Percentiles rank a stretch among this genome's conserved stretches.
Conservation (phyloP, 53 echinoderm and acorn worm genomes). For the Temnopleurus reevesii region DNA sequence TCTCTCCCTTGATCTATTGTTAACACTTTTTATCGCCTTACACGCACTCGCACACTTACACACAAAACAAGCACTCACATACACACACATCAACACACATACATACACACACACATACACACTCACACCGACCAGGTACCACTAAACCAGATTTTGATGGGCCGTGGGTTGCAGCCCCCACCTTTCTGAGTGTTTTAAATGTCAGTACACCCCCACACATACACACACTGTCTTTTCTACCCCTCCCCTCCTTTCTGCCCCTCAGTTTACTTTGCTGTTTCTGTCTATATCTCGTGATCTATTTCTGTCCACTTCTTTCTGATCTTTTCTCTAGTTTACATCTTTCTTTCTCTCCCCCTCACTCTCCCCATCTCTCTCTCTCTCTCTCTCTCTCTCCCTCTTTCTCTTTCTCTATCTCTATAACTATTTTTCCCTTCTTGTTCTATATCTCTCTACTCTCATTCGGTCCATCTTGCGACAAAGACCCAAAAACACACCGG, state of each 20-base stretch:
- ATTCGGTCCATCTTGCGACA: slow-evolving; percentile 2
- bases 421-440: no score
- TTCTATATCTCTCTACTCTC: background rate
- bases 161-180: no score
- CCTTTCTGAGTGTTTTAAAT: no score
- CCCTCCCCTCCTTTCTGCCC: background rate
- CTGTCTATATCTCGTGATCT: background rate
- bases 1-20: background rate
- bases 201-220: background rate
- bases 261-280: background rate
- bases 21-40: background rate
- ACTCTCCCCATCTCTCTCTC: slow-evolving; percentile 14
- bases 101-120: no score
- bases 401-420: background rate
- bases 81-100: no score
- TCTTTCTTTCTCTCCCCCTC: slow-evolving; percentile 12
- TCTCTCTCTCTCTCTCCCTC: background rate
- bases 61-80: no score
- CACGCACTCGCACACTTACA: no score
- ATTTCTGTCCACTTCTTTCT: background rate
- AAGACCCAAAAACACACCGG: slow-evolving; percentile 2
- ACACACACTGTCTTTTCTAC: background rate
- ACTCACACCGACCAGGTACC: no score
- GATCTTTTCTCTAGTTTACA: no score
- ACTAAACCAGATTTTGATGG: no score